Percentiles rank a stretch among this genome's conserved stretches.
Evolutionary conservation across 2,113 vertebrate genomes (phyloP).

Genomic region (Ailurus styani): DNA sequence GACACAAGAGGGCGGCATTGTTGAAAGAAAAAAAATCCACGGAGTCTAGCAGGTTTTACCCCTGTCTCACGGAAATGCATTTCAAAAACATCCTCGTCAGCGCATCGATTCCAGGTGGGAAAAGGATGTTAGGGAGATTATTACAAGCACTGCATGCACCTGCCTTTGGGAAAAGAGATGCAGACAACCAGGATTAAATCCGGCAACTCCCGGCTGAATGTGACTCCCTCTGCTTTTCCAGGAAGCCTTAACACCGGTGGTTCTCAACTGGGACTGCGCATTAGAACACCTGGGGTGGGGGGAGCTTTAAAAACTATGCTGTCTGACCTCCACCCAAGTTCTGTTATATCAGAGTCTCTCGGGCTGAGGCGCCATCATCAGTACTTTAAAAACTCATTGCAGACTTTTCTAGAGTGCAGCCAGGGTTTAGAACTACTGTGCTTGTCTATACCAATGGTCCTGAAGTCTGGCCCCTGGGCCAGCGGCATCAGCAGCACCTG

Average conservation of each 20-base stretch:
- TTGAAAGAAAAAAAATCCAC: slow-evolving; percentile 30
- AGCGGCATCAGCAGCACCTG: neutral
- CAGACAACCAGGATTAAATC: neutral
- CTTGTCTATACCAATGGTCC: neutral
- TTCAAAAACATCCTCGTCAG: neutral
- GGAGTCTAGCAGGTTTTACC: neutral
- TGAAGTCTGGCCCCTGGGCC: neutral
- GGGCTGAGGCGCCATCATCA: neutral
- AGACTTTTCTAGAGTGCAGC: neutral
- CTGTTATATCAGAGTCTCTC: neutral
- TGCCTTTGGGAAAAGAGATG: neutral
- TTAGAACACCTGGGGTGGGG: neutral
- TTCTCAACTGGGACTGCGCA: neutral
- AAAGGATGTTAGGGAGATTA: neutral
- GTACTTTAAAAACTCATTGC: neutral
- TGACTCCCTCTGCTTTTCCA: neutral
- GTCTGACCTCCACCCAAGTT: fast-evolving
- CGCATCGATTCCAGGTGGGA: neutral
- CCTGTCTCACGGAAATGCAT: neutral
- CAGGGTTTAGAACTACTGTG: neutral
- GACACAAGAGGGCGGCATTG: slow-evolving; percentile 80
- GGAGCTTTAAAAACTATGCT: neutral
- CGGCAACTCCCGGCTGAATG: neutral
- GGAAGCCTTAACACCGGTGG: neutral
- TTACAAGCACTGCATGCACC: neutral